Base-by-base conservation (phyloP, 2,113 vertebrate species). In the Etia nguti region DNA sequence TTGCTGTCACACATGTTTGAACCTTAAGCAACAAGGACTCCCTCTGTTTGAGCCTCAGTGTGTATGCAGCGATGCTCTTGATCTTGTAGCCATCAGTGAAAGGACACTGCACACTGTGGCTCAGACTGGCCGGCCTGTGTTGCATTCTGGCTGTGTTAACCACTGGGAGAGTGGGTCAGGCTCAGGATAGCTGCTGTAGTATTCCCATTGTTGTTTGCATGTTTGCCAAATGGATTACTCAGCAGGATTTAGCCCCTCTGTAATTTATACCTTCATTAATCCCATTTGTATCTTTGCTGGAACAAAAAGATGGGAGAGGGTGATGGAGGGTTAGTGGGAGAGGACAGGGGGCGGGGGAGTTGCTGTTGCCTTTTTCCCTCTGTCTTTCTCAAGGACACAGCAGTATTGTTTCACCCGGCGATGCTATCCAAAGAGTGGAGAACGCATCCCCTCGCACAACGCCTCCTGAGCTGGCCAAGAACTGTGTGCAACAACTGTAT, bases 191-290 rank as follows among this genome's bases (percentile, higher is more conserved):
- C 83, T 90, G 85, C 88, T 88, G 92, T 91, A 80, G 68, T 88
- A 85, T 85, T 79, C 59, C 85, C 87, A 94, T 92, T 94, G 94
- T 94, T 93, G 91, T 94, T 92, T 94, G 82, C 89, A 86, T 93
- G 91, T 96, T 95, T 95, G 92, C 92, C 92, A 95, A 95, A 90
- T 91, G 92, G 92, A 93, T 96, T 95, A 90, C 94, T 95, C 95
- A 94, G 92, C 94, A 92, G 91, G 95, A 95, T 95, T 95, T 93
- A 94, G 91, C 90, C 86, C 86, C 86, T 93, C 91, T 95, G 94
- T 95, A 95, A 96, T 95, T 90, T 93, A 95, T 93, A 94, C 95
- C 94, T 95, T 93, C 93, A 94, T 94, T 95, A 96, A 96, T 95
- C 95, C 94, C 91, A 90, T 93, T 95, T 95, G 92, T 95, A 95